Base-by-base conservation (phyloP, 2,797 vertebrate genomes). In the Sebastes vulpes region DNA sequence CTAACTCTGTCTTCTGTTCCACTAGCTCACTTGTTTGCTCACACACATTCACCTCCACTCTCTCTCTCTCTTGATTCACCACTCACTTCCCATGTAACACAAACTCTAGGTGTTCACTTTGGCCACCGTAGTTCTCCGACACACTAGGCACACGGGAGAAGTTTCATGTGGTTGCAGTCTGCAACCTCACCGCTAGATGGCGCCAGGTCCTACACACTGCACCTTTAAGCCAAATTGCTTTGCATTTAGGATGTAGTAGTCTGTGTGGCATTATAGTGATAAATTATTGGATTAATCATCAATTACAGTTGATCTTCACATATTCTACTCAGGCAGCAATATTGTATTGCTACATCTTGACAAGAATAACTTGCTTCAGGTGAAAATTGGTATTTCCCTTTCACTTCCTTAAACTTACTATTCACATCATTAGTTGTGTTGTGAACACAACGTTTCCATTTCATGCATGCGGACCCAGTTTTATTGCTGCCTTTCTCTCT, bases 251-350 rank as follows among this genome's bases (percentile, higher is more conserved):
- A 32, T 32, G 0, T 32, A 14, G 16, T 31, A 11, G 23, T 63
- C 61, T 42, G 1, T 58, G 25, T 60, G 26, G 14, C 46, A 53
- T 50, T 50, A 72, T 7, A 59, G 18, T 21, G 20, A 29, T 4
- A 31, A 4, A 23, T 31, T 35, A 7, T 0, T 23, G 29, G 21
- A 76, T 80, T 65, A 54, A 57, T 66, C 1, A 23, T 14, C 3
- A 73, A 42, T 76, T 81, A 67, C 16, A 66, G 29, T 25, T 77
- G 53, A 59, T 23, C n/a, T 73, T 71, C 18, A 79, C 26, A 23
- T 35, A 29, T 75, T 72, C 67, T 46, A 35, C 23, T 66, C 42
- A 71, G 4, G 25, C 18, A 23, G 48, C 26, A 28, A 21, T 9
- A 46, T 56, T 64, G 6, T 48, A 64, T 35, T 23, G 4, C 3